phyloP scores from a whole-genome alignment of 1,140 invertebrate genomes.

The Drosophila lowei region DNA sequence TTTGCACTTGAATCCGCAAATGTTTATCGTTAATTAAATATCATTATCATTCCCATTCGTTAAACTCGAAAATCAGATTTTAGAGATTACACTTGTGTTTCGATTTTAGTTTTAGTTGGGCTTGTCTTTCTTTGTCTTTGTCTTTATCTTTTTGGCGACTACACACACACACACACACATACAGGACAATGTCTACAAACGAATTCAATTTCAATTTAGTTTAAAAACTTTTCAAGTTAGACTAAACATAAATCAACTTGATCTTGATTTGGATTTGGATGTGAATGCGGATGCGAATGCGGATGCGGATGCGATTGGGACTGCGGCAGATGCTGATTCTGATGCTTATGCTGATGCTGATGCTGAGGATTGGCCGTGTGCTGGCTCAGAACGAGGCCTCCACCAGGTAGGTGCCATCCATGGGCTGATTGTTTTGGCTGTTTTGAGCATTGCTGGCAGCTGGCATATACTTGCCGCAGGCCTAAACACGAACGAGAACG shows the following conservation, averaged over 20 bases:
- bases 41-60: constrained; percentile 35
- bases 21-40: constrained; percentile 57
- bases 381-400: constrained; percentile 88
- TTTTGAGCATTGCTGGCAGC: constrained; percentile 89
- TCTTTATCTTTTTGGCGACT: constrained; percentile 39
- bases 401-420: constrained; percentile 92
- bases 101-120: constrained; percentile 18
- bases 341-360: constrained; percentile 9
- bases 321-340: constrained; percentile 5
- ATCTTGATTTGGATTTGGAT: constrained; percentile 26
- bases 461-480: constrained; percentile 92
- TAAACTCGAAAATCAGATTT: constrained; percentile 76
- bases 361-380: neutral
- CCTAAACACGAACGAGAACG: constrained; percentile 82
- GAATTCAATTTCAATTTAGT: constrained; percentile 60
- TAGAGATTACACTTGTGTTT: constrained; percentile 63
- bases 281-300: constrained; percentile 17
- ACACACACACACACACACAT: constrained; percentile 12
- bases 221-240: constrained; percentile 78
- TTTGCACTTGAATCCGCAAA: constrained; percentile 52
- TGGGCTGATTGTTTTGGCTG: constrained; percentile 90
- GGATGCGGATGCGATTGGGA: constrained; percentile 3
- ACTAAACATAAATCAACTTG: constrained; percentile 72
- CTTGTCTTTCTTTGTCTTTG: constrained; percentile 20
- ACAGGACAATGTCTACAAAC: constrained; percentile 59